Evolutionary conservation across 2,797 vertebrate genomes (phyloP).

Genomic region (Lagorchestes hirsutus): DNA sequence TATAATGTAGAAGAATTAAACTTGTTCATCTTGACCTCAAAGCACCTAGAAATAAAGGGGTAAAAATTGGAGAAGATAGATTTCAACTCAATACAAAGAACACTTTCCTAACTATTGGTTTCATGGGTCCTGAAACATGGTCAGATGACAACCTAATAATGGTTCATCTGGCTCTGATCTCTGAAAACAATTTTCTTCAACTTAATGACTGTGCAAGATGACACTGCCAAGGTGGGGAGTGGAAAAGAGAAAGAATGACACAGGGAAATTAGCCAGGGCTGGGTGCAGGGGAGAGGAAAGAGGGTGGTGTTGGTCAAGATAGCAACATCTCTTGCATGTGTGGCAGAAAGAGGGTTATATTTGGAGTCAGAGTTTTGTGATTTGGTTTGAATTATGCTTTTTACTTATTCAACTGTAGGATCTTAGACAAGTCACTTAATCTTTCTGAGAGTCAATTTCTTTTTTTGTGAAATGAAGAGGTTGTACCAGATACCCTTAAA

Average conservation of each 20-base stretch:
- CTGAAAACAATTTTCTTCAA: not conserved
- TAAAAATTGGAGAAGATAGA: not conserved
- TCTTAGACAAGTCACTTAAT: not conserved
- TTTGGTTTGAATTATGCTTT: not conserved
- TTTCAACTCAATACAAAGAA: not conserved
- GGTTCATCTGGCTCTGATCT: not conserved
- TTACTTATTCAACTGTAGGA: not conserved
- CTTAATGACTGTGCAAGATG: not conserved
- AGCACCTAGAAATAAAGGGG: not conserved
- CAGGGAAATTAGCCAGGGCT: not conserved
- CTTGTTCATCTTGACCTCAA: not conserved
- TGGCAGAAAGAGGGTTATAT: not conserved
- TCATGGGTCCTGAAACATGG: not conserved
- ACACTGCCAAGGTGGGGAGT: not conserved
- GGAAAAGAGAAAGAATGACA: not conserved
- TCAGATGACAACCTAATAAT: not conserved
- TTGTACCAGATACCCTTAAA: not conserved
- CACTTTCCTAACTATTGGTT: not conserved
- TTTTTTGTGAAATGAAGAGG: not conserved
- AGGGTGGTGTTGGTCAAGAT: not conserved
- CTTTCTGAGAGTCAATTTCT: not conserved
- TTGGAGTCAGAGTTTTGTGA: not conserved
- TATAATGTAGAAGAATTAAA: not conserved
- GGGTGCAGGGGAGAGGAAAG: too few species aligned
- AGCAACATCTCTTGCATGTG: not conserved